Evolutionary conservation across 2,113 vertebrate genomes (phyloP).

Genomic region (Larimichthys polyactis): DNA sequence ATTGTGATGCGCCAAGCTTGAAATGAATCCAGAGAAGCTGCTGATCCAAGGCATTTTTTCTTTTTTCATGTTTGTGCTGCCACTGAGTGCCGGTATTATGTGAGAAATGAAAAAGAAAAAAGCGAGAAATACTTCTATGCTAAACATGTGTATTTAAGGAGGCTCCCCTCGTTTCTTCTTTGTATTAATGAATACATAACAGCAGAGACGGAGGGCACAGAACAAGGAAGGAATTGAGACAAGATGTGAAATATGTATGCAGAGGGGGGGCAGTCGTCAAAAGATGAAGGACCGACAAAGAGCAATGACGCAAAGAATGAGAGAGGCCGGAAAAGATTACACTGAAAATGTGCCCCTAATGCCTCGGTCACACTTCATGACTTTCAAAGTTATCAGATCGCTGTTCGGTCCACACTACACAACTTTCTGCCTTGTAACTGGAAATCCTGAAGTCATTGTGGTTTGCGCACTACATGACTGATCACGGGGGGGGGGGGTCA

Average conservation of each 20-base stretch:
- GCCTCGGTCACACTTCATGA: background rate
- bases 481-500: no score
- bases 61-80: background rate
- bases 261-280: background rate
- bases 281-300: background rate
- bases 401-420: no score
- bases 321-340: background rate
- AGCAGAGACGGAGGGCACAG: background rate
- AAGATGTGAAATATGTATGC: background rate
- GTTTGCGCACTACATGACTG: no score
- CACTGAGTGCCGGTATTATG: background rate
- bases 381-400: no score
- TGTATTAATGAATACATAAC: background rate
- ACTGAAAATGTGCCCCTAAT: background rate
- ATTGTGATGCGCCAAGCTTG: slow-evolving; percentile 7
- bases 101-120: background rate
- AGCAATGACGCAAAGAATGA: slow-evolving; percentile 1
- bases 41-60: background rate
- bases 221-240: background rate
- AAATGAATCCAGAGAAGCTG: slow-evolving; percentile 6
- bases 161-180: background rate
- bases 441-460: no score
- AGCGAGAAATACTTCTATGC: background rate
- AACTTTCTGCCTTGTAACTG: no score
- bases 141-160: background rate